phyloP scores from a whole-genome alignment of 2,888 invertebrate species.

The Orthosia gracilis region DNA sequence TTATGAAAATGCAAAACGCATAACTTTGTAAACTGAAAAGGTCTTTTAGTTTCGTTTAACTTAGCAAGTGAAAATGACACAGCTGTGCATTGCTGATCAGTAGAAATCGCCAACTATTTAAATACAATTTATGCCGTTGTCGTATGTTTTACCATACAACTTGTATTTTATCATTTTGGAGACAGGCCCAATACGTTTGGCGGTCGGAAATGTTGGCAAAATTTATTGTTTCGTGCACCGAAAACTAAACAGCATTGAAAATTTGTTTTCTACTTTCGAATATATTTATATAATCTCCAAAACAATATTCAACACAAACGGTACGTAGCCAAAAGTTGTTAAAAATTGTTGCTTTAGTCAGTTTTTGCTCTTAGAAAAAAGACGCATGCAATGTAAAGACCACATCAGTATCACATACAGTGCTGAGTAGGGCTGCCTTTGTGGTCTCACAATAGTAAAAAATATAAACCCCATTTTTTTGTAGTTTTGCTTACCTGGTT shows the following conservation, averaged over 20 bases:
- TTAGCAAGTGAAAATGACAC: constrained; percentile 84
- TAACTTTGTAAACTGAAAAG: constrained; percentile 57
- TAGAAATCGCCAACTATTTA: constrained; percentile 86
- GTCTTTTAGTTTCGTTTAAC: constrained; percentile 68
- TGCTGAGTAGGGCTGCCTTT: too few species aligned
- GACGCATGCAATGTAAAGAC: background rate
- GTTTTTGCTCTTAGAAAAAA: background rate
- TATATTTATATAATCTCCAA: background rate
- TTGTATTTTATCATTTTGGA: constrained; percentile 73
- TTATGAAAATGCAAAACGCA: constrained; percentile 61
- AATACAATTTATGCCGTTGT: constrained; percentile 82
- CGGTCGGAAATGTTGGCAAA: constrained; percentile 63
- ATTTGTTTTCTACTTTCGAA: constrained; percentile 9
- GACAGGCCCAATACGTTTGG: constrained; percentile 62
- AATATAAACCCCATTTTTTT: too few species aligned
- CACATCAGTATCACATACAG: too few species aligned
- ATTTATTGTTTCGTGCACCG: constrained; percentile 42
- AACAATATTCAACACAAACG: background rate
- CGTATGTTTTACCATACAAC: constrained; percentile 73
- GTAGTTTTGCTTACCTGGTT: too few species aligned
- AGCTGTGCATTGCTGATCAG: constrained; percentile 84
- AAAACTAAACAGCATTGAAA: constrained; percentile 28
- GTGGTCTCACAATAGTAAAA: too few species aligned
- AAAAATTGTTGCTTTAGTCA: background rate
- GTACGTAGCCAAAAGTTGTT: background rate